A percentile compares a stretch with the other conserved stretches of the same genome.
These are phyloP conservation scores for Anthoptus insignis DNA, from an alignment of 2,888 invertebrate genomes.

Conservation along the genomic window DNA sequence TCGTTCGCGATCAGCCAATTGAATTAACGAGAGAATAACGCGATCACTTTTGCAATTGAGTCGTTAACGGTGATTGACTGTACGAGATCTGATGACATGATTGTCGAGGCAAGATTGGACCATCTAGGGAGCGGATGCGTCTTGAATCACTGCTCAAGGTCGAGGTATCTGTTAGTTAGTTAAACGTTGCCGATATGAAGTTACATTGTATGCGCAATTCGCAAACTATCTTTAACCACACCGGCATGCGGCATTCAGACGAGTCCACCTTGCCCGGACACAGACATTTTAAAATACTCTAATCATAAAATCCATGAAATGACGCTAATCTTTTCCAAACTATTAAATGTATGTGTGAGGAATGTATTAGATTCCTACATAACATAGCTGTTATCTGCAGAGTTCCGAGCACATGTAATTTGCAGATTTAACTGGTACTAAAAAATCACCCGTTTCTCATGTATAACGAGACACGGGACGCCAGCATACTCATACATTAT, in stretches of 20 bases:
- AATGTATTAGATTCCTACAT: too few relatives aligned
- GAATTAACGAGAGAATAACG: conserved; percentile 20
- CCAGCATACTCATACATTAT: too few relatives aligned
- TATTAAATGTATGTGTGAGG: too few relatives aligned
- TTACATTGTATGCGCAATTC: not conserved
- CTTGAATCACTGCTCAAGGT: conserved; percentile 10
- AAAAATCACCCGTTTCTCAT: too few relatives aligned
- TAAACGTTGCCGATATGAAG: not conserved
- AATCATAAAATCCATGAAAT: not conserved
- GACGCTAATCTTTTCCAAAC: not conserved
- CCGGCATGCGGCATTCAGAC: not conserved
- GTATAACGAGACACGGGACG: too few relatives aligned
- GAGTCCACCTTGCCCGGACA: not conserved
- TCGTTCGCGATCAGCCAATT: conserved; percentile 23
- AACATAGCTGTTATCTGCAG: too few relatives aligned
- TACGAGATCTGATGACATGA: conserved; percentile 25
- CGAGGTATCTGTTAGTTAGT: not conserved
- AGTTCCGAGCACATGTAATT: too few relatives aligned
- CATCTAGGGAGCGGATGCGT: conserved; percentile 9
- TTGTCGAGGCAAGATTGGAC: conserved; percentile 16
- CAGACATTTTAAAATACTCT: not conserved
- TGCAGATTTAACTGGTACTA: too few relatives aligned
- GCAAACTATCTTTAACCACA: not conserved
- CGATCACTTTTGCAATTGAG: conserved; percentile 29
- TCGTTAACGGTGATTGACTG: conserved; percentile 31